Base-by-base conservation (phyloP, 2,113 vertebrate species). In the Tor tambroides region DNA sequence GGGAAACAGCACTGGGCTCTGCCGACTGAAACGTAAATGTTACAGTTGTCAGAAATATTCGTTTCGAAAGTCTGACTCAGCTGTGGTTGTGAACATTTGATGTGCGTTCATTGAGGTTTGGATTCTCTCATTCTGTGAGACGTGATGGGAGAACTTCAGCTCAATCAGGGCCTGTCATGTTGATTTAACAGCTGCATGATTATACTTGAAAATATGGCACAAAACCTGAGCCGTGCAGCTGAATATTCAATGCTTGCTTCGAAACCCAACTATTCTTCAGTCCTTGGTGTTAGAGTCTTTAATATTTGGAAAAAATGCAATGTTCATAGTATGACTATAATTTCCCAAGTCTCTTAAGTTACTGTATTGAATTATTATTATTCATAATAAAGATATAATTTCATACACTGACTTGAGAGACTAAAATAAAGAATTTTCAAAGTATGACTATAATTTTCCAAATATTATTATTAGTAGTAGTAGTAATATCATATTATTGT, bases 41-140 rank as follows among this genome's bases (percentile, higher is more conserved):
- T 67, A 83, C 32, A 41, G 49, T 23, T 61, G 56, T 59, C 14
- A 74, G 6, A 74, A 59, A 74, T 51, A 71, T 83, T 71, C 6
- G 3, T 72, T 83, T 54, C 71, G 63, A 80, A 80, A 41, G 78
- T 35, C 78, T 35, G 78, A 71, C 61, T 84, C 80, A 26, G 28
- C 81, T 71, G 43, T 51, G 81, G 41, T 83, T 49, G 28, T 83
- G 63, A 83, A 54, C 43, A 69, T 49, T 71, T 71, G 19, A 83
- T 51, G 63, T n/a, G 41, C 7, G 26, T 71, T 83, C 63, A 51
- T 71, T 71, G 63, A 51, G 61, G 41, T 81, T 21, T 83, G 80
- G 80, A 71, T 71, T 30, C 17, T 83, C 63, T 26, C 21, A 54
- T 51, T 51, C 75, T 51, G 46, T 51, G 46, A 28, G 76, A 78